These are phyloP conservation scores for Rhinolophus ferrumequinum DNA, from an alignment of 2,113 vertebrate species.

Conservation along the genomic window DNA sequence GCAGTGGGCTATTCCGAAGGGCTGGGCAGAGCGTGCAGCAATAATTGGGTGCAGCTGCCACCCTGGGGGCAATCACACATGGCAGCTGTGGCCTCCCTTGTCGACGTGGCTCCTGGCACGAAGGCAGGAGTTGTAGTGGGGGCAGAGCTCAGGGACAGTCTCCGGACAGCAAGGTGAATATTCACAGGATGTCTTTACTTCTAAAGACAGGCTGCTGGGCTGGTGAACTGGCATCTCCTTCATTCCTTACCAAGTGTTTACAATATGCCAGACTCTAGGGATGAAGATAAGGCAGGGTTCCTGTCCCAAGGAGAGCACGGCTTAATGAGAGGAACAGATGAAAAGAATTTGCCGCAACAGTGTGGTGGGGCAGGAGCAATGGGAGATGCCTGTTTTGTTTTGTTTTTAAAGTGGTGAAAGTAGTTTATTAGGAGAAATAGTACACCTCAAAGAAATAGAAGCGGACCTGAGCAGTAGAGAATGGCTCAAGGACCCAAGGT, in stretches of 20 bases:
- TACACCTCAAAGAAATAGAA: too few species aligned
- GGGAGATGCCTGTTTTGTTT: neutral
- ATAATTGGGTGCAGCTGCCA: conserved; percentile 7
- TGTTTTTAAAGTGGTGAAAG: too few species aligned
- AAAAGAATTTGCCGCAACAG: neutral
- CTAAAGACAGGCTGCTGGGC: neutral
- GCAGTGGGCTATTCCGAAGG: neutral
- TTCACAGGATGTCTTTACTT: neutral
- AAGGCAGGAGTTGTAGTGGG: neutral
- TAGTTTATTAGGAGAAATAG: too few species aligned
- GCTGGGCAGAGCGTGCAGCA: neutral
- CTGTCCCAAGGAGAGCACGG: neutral
- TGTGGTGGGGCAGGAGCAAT: neutral
- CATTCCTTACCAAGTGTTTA: neutral
- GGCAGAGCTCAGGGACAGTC: neutral
- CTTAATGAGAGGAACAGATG: neutral
- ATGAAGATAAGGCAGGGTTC: neutral
- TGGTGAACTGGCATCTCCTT: neutral
- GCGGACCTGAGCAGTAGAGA: too few species aligned
- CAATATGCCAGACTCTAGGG: neutral
- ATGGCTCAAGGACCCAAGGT: too few species aligned
- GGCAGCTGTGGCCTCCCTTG: neutral
- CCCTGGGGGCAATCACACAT: neutral
- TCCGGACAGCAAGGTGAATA: neutral
- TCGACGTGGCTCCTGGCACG: neutral